Conservation (phyloP, 2,888 invertebrate genomes). For the Xylota segnis region DNA sequence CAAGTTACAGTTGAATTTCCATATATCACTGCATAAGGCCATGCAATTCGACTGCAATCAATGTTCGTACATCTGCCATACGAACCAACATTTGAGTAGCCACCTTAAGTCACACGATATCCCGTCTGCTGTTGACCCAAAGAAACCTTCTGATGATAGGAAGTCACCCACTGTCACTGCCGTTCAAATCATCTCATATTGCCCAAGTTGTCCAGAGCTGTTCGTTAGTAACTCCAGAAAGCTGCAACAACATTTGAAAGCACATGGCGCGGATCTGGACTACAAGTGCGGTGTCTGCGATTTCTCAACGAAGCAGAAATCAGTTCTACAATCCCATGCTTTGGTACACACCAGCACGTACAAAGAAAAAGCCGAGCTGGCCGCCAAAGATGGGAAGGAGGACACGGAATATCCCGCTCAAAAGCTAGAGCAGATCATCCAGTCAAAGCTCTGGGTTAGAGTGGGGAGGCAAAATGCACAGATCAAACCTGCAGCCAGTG, state of each 20-base stretch:
- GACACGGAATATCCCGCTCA: conserved; percentile 89
- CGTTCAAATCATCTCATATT: conserved; percentile 87
- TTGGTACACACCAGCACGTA: conserved; percentile 92
- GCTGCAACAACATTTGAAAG: conserved; percentile 88
- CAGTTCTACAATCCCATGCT: conserved; percentile 88
- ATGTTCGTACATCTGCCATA: conserved; percentile 93
- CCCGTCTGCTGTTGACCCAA: conserved; percentile 27
- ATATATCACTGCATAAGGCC: conserved; percentile 91
- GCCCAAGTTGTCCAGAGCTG: conserved; percentile 92
- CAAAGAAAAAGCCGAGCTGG: conserved; percentile 90
- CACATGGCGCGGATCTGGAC: conserved; percentile 78
- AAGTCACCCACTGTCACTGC: not conserved
- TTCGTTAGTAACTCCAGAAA: conserved; percentile 90
- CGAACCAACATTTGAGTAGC: conserved; percentile 91
- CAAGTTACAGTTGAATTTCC: conserved; percentile 93
- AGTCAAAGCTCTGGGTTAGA: conserved; percentile 68
- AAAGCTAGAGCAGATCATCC: conserved; percentile 84
- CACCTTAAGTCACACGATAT: conserved; percentile 88
- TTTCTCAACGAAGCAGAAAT: conserved; percentile 90
- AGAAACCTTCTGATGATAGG: conserved; percentile 18
- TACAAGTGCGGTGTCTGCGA: conserved; percentile 91
- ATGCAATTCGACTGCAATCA: conserved; percentile 89
- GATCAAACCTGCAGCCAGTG: conserved; percentile 79
- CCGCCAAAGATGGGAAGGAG: conserved; percentile 88
- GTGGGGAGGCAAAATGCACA: conserved; percentile 80